Conservation (phyloP, 2,113 vertebrate species). For the Macquaria australasica region DNA sequence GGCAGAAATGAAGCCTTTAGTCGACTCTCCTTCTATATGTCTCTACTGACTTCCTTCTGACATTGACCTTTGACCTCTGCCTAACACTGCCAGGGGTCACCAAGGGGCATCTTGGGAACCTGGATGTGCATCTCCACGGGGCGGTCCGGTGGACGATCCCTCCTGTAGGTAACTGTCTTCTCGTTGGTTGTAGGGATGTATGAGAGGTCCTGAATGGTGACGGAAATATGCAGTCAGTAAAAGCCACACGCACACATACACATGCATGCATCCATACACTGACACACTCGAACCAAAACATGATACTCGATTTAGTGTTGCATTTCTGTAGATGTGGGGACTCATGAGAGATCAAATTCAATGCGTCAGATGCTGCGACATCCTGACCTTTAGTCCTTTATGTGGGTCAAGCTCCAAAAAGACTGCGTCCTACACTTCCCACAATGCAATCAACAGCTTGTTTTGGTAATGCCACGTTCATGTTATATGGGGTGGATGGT, state of each 20-base stretch:
- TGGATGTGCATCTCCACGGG: constrained; percentile 91
- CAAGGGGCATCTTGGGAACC: constrained; percentile 90
- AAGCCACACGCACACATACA: neutral
- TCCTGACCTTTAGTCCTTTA: neutral
- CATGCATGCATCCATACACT: neutral
- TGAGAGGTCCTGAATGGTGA: constrained; percentile 71
- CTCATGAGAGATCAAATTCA: neutral
- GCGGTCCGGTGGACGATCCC: constrained; percentile 86
- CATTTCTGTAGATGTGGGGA: neutral
- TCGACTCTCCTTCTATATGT: constrained; percentile 34
- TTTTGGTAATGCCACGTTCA: neutral
- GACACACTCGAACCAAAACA: neutral
- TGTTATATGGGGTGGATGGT: neutral
- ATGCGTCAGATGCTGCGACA: neutral
- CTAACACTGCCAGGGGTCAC: constrained; percentile 85
- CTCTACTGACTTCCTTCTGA: constrained; percentile 30
- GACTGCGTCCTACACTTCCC: neutral
- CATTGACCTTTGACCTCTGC: constrained; percentile 20
- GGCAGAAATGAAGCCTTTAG: constrained; percentile 38
- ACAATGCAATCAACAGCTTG: neutral
- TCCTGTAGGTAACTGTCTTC: constrained; percentile 94
- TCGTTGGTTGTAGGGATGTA: constrained; percentile 91
- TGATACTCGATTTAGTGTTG: neutral
- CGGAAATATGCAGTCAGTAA: constrained; percentile 23
- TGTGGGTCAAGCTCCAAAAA: too few species aligned